These are phyloP conservation scores for Dendrolimus punctatus DNA, from an alignment of 1,140 invertebrate species.

Conservation along the genomic window DNA sequence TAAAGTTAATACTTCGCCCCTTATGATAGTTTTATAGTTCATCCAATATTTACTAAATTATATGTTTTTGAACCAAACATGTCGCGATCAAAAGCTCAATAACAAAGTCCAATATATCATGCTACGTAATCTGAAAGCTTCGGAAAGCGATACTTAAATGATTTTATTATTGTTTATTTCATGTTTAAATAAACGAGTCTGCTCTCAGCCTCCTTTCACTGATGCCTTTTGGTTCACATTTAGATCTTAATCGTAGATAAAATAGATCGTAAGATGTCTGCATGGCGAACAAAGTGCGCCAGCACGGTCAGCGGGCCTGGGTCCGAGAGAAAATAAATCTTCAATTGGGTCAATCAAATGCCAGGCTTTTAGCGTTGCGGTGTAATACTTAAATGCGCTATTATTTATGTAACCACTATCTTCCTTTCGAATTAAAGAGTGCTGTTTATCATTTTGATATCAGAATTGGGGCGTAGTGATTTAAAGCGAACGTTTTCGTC, in stretches of 20 bases:
- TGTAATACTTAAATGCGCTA: constrained; percentile 21
- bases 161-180: constrained; percentile 67
- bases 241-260: constrained; percentile 63
- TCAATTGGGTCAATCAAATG: constrained; percentile 70
- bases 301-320: constrained; percentile 48
- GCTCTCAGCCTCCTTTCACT: constrained; percentile 65
- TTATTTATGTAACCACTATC: constrained; percentile 11
- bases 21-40: too few relatives aligned
- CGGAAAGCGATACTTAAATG: constrained; percentile 46
- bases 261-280: constrained; percentile 63
- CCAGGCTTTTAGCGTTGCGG: constrained; percentile 29
- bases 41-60: too few relatives aligned
- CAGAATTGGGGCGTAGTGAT: too few relatives aligned
- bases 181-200: constrained; percentile 64
- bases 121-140: constrained; percentile 31
- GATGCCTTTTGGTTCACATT: constrained; percentile 61
- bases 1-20: too few relatives aligned
- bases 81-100: constrained; percentile 24
- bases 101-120: constrained; percentile 40
- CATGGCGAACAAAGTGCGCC: constrained; percentile 26
- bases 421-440: constrained; percentile 10
- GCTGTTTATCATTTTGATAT: too few relatives aligned
- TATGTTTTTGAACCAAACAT: too few relatives aligned
- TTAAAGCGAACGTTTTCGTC: too few relatives aligned
- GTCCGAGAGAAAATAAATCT: constrained; percentile 66